A percentile compares a stretch with the other conserved stretches of the same genome.
phyloP scores from a whole-genome alignment of 2,113 vertebrate genomes.

The rat (Rattus norvegicus) region GRCr8 NC_086027.1:30243001-30243500 shows the following conservation, averaged over 20 bases:
- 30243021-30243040: neutral
- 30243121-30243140: neutral
- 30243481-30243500: constrained; percentile 15
- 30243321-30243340: too few relatives aligned
- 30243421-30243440: too few relatives aligned
- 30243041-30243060: neutral
- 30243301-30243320: too few relatives aligned
- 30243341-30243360: too few relatives aligned
- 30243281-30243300: too few relatives aligned
- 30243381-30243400: too few relatives aligned
- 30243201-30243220: neutral
- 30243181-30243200: constrained; percentile 1
- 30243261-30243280: neutral
- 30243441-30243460: too few relatives aligned
- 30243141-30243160: neutral
- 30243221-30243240: neutral
- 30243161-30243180: neutral
- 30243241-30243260: neutral
- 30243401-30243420: too few relatives aligned
- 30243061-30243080: neutral
- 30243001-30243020: neutral
- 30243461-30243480: neutral
- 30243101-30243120: neutral
- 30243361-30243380: too few relatives aligned
- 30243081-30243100: neutral